Percentiles rank a stretch among this genome's conserved stretches.
These are phyloP conservation scores for Vespertilio murinus DNA, from an alignment of 2,797 vertebrate genomes.

Conservation along the genomic window DNA sequence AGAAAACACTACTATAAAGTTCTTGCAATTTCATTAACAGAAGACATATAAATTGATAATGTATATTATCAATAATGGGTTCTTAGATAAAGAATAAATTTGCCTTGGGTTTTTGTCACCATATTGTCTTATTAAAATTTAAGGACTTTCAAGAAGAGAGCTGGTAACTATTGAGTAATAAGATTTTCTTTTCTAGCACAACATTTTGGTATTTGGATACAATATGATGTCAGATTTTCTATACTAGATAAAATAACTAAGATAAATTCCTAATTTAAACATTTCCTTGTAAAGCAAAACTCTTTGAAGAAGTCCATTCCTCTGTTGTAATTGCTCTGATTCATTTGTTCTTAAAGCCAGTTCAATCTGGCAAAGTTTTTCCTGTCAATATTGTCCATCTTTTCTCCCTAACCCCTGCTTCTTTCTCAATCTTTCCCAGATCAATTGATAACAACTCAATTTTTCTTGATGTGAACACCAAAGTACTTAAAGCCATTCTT, in stretches of 20 bases:
- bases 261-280: neutral
- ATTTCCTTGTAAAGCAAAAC: neutral
- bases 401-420: neutral
- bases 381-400: neutral
- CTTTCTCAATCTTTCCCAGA: neutral
- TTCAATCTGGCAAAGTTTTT: neutral
- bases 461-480: neutral
- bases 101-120: neutral
- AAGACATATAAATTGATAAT: neutral
- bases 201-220: neutral
- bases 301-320: neutral
- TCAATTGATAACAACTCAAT: neutral
- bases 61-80: neutral
- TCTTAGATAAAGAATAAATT: neutral
- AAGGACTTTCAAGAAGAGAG: neutral
- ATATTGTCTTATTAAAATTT: neutral
- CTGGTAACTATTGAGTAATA: neutral
- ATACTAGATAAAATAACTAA: neutral
- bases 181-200: neutral
- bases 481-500: neutral
- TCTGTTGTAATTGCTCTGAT: neutral
- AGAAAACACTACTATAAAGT: neutral
- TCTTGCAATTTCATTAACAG: neutral
- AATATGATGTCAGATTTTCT: neutral
- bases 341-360: neutral